Conservation (phyloP, 1,140 invertebrate genomes). For the Acyrthosiphon pisum region DNA sequence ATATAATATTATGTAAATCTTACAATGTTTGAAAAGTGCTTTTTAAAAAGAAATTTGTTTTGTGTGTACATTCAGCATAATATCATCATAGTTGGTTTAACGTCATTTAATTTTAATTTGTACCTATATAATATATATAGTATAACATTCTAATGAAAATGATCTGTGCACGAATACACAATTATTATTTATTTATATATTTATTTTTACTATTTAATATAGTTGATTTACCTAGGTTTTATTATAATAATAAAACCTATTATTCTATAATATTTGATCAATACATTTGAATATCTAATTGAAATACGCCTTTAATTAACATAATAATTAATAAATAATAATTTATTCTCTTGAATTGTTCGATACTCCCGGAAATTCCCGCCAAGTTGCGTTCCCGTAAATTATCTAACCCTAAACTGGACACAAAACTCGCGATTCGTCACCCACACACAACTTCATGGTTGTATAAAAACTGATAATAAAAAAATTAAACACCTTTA, state of each 20-base stretch:
- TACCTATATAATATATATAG: no score
- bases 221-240: no score
- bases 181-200: not conserved
- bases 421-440: no score
- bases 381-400: not conserved
- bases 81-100: not conserved
- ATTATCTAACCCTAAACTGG: no score
- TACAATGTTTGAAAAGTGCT: not conserved
- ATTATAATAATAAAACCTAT: no score
- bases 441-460: not conserved
- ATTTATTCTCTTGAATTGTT: not conserved
- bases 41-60: not conserved
- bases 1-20: not conserved
- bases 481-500: not conserved
- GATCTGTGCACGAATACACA: not conserved
- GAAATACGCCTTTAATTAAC: not conserved
- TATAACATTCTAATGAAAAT: not conserved
- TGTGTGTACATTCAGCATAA: not conserved
- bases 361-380: not conserved
- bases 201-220: not conserved
- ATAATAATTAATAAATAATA: not conserved
- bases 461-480: not conserved
- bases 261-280: not conserved
- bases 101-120: not conserved
- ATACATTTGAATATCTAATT: not conserved